Evolutionary conservation across 2,113 vertebrate species (phyloP).

Genomic region (Tychaedon coryphoeus): DNA sequence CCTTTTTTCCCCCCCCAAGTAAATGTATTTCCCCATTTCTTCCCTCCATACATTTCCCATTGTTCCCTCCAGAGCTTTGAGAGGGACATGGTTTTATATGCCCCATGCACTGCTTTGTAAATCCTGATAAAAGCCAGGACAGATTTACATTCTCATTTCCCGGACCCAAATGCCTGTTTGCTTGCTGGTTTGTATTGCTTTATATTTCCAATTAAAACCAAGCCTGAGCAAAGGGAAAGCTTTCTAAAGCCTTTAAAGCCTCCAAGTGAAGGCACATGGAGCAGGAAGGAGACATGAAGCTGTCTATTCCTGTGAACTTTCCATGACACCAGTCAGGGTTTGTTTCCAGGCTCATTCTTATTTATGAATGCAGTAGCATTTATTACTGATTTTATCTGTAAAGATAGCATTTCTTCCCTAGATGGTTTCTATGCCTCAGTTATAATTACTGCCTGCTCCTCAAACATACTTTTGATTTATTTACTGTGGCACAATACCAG

Average conservation of each 20-base stretch:
- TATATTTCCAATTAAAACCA: slow-evolving; percentile 14
- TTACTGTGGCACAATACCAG: background rate
- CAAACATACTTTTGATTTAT: background rate
- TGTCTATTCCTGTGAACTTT: slow-evolving; percentile 49
- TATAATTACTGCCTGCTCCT: slow-evolving; percentile 6
- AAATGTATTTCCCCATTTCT: background rate
- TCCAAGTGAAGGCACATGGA: background rate
- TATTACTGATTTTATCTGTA: slow-evolving; percentile 67
- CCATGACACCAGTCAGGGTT: slow-evolving; percentile 28
- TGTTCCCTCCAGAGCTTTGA: background rate
- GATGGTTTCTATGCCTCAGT: background rate
- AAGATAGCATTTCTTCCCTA: slow-evolving; percentile 43
- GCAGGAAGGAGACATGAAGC: slow-evolving; percentile 17
- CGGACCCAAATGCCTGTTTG: background rate
- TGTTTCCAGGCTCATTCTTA: slow-evolving; percentile 55
- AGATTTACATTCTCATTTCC: background rate
- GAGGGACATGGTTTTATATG: background rate
- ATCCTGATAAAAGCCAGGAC: background rate
- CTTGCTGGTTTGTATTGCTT: slow-evolving; percentile 7
- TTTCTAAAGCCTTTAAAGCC: slow-evolving; percentile 31
- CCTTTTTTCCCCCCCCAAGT: accelerated
- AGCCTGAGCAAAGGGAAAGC: background rate
- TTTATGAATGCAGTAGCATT: slow-evolving; percentile 56
- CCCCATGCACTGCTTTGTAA: background rate
- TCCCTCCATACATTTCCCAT: background rate